Evolutionary conservation across 2,888 invertebrate genomes (phyloP), one percentile per base, ranked within the genome.

Genomic region (Synergus umbraculus): DNA sequence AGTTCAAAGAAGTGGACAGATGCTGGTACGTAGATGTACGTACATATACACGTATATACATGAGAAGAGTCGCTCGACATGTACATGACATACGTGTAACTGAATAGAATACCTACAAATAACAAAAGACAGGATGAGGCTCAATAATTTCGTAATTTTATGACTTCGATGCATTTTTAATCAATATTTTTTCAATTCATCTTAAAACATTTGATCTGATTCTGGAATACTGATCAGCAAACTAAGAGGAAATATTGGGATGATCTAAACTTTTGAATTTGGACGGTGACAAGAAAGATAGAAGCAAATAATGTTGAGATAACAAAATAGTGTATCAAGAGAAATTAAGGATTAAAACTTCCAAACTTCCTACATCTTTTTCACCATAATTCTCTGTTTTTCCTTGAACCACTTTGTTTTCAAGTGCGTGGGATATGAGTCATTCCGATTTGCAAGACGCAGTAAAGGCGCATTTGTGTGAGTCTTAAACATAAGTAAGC

Each of bases 361-460:
- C 63, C 9, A 22, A 22, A 37, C 37, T 37, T 37, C 7, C 37
- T 8, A 63, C 10, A 9, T 3, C 29, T 63, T 63, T 7, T 63
- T 54, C 49, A 49, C 22, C 10, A 54, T 15, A 73, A 73, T 37
- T 73, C 49, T 29, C 29, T 54, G 49, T 54, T 49, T 69, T 73
- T 73, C 73, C 73, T 73, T 73, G 73, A 29, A 41, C 73, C 37
- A 73, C 54, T 54, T 73, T 54, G 9, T 54, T 73, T 73, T 73
- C 73, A 73, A 73, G 73, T 73, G 73, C 73, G 54, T 54, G 73
- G 29, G 12, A 73, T 54, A 49, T 73, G 73, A 73, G 54, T 73
- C 73, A 73, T 41, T 73, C 54, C n/a, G 29, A 37, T 29, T 73
- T 49, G 54, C 73, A 73, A 73, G 73, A 37, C 54, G 73, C 73